Percentiles rank a stretch among this genome's conserved stretches.
phyloP scores from a whole-genome alignment of 2,113 vertebrate species.

The Machaerirhynchus nigripectus region DNA sequence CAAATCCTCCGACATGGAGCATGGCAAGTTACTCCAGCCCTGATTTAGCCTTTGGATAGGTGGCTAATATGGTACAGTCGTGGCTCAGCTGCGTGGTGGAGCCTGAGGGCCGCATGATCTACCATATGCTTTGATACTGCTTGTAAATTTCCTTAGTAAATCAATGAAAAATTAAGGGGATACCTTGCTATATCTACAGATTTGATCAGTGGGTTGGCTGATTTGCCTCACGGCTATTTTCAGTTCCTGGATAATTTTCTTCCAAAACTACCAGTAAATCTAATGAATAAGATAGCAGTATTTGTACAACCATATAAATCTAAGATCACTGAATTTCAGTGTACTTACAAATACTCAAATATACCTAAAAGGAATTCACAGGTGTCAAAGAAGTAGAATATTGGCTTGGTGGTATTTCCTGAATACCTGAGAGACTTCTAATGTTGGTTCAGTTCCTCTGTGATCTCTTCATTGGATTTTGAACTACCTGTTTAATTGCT shows the following conservation, averaged over 20 bases:
- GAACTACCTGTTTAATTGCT: neutral
- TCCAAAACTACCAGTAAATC: neutral
- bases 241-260: neutral
- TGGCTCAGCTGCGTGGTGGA: neutral
- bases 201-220: neutral
- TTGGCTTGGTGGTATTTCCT: neutral
- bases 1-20: neutral
- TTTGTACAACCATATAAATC: neutral
- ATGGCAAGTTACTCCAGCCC: neutral
- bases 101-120: neutral
- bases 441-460: neutral
- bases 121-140: neutral
- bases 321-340: neutral
- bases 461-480: neutral
- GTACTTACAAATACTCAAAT: neutral
- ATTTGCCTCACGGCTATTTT: neutral
- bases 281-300: neutral
- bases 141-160: neutral
- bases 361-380: neutral
- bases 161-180: neutral
- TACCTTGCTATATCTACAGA: neutral
- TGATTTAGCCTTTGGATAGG: neutral
- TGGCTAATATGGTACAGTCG: neutral
- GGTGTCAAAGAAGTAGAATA: neutral
- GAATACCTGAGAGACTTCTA: neutral